A percentile compares a stretch with the other conserved stretches of the same genome.
Evolutionary conservation across 2,888 invertebrate genomes (phyloP).

Genomic region (Lymantria dispar): DNA sequence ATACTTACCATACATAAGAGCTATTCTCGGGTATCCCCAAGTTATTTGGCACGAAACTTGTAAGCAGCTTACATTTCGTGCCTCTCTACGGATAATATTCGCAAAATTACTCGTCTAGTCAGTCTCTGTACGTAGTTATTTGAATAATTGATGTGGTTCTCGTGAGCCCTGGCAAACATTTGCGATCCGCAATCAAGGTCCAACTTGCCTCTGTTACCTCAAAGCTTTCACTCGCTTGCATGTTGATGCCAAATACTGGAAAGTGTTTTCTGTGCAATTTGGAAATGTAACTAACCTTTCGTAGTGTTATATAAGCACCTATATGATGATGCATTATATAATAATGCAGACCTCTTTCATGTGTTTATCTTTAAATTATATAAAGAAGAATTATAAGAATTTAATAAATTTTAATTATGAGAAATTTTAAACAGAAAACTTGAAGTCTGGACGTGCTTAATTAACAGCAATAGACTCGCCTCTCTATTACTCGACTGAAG

Average conservation of each 20-base stretch:
- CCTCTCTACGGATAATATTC: constrained; percentile 62
- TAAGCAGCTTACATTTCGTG: constrained; percentile 71
- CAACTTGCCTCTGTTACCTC: constrained; percentile 54
- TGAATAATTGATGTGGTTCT: constrained; percentile 75
- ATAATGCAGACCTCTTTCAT: too few relatives aligned
- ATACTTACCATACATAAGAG: constrained; percentile 50
- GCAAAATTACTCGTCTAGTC: constrained; percentile 67
- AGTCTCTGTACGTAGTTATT: constrained; percentile 65
- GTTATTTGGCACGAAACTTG: constrained; percentile 65
- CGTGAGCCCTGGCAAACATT: constrained; percentile 71
- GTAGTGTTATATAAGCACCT: constrained; percentile 18
- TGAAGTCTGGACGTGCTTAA: too few relatives aligned
- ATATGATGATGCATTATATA: too few relatives aligned
- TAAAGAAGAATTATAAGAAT: too few relatives aligned
- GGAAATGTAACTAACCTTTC: constrained; percentile 23
- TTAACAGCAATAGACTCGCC: too few relatives aligned
- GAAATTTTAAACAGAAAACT: too few relatives aligned
- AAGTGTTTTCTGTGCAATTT: constrained; percentile 34
- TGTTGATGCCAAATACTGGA: constrained; percentile 33
- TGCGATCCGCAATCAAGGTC: constrained; percentile 75
- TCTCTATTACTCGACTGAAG: too few relatives aligned
- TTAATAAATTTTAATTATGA: too few relatives aligned
- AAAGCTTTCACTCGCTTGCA: constrained; percentile 45
- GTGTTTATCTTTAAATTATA: too few relatives aligned
- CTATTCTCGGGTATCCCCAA: constrained; percentile 53